Conservation (phyloP, 2,113 vertebrate genomes). For the Guaruba guarouba region DNA sequence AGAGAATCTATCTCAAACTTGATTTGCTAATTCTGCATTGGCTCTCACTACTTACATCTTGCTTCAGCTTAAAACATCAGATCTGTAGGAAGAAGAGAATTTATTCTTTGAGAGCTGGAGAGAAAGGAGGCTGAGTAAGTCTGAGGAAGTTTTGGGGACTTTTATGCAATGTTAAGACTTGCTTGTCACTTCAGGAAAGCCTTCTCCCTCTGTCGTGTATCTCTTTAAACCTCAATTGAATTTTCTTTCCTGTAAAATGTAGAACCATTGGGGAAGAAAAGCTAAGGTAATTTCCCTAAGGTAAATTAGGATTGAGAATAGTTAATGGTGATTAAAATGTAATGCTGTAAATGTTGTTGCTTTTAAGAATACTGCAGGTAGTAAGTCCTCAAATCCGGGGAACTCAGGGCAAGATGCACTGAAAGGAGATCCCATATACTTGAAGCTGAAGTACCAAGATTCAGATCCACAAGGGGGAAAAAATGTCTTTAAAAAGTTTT, state of each 20-base stretch:
- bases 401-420: neutral
- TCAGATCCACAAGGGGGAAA: neutral
- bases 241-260: neutral
- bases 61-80: neutral
- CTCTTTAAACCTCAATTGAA: neutral
- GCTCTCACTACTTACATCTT: neutral
- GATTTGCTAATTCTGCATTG: neutral
- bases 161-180: neutral
- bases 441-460: neutral
- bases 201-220: rapidly evolving
- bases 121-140: neutral
- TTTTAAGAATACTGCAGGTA: neutral
- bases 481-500: neutral
- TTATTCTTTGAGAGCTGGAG: neutral
- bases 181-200: neutral
- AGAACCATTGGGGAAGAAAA: neutral
- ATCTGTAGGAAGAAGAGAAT: neutral
- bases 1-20: neutral
- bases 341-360: neutral
- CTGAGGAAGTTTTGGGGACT: neutral
- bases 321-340: neutral
- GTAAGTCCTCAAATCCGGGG: neutral
- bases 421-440: neutral
- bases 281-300: neutral
- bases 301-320: neutral